phyloP scores from a whole-genome alignment of 2,113 vertebrate genomes.

The Trematomus loennbergii region DNA sequence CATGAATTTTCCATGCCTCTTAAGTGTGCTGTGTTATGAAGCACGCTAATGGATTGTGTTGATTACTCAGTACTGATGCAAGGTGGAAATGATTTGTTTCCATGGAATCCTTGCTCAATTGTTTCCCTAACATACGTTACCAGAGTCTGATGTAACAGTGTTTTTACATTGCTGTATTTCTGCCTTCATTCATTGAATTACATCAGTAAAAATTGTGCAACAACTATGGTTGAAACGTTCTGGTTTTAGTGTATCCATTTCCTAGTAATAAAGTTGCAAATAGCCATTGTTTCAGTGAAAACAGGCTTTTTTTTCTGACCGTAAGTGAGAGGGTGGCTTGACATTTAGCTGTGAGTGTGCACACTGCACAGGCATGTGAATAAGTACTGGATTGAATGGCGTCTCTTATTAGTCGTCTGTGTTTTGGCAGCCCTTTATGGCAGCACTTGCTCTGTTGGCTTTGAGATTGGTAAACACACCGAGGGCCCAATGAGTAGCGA shows the following conservation, averaged over 20 bases:
- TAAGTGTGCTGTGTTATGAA: constrained; percentile 36
- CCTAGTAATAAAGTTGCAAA: constrained; percentile 26
- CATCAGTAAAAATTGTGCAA: constrained; percentile 3
- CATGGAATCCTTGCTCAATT: constrained; percentile 43
- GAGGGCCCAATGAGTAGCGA: constrained; percentile 23
- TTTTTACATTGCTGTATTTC: constrained; percentile 27
- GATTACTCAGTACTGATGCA: constrained; percentile 48
- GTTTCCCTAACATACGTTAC: constrained; percentile 33
- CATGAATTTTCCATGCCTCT: constrained; percentile 44
- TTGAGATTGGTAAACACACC: constrained; percentile 52
- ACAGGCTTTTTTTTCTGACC: constrained; percentile 6
- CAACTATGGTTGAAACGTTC: background rate
- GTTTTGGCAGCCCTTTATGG: constrained; percentile 56
- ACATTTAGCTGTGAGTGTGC: constrained; percentile 45
- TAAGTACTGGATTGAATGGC: constrained; percentile 54
- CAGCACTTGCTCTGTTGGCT: constrained; percentile 52
- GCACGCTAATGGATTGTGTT: constrained; percentile 46
- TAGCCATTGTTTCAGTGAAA: constrained; percentile 35
- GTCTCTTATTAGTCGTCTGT: constrained; percentile 62
- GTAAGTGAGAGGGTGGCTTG: constrained; percentile 49
- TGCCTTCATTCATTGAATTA: constrained; percentile 23
- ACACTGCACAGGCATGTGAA: constrained; percentile 48
- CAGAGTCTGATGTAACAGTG: background rate
- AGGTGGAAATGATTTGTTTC: constrained; percentile 54
- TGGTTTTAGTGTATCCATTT: constrained; percentile 39